Evolutionary conservation across 2,888 invertebrate genomes (phyloP), one percentile per base, ranked within the genome.

Genomic region (Branchellion lobata): DNA sequence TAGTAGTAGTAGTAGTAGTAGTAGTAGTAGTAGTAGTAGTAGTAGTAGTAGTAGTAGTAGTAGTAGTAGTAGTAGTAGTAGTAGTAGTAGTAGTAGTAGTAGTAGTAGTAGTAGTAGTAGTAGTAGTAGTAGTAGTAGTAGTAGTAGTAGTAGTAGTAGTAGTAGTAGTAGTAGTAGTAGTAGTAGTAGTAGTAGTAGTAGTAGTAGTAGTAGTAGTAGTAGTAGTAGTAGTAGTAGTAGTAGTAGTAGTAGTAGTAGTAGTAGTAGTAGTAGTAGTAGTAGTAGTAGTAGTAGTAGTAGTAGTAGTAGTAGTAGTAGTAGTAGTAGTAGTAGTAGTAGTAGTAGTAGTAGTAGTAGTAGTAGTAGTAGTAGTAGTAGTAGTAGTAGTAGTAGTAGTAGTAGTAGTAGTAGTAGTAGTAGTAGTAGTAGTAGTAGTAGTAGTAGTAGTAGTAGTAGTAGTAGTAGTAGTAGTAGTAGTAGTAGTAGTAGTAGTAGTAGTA

Each of bases 61-160:
- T 21, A 73, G 1, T 33, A 3, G 34, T 24, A 73, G 73, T 33
- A 1, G 69, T 21, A 68, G 69, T 21, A 68, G 69, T 21, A 68
- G 76, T 18, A 24, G 57, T 18, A 65, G 76, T 18, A 76, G 76
- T 18, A 76, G 76, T 18, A 76, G 76, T 18, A 76, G 76, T 18
- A 76, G 76, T 14, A 73, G 73, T 18, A 33, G 14, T 14, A 73
- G 36, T 29, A 27, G 27, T 14, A 73, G 73, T 29, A 33, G 18
- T 14, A 73, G 33, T 29, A 27, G 27, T 8, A 73, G 73, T 51
- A 21, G 18, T 11, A 73, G 31, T 29, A 51, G 53, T 14, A 73
- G 1, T 33, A 3, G 34, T 24, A 73, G 73, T 33, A 1, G 69
- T 21, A 73, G 1, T 33, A 3, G 34, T 24, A 73, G 73, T 33